A percentile compares a stretch with the other conserved stretches of the same genome.
Conservation (phyloP, 1,140 invertebrate species). For the Trinorchestia longiramus region DNA sequence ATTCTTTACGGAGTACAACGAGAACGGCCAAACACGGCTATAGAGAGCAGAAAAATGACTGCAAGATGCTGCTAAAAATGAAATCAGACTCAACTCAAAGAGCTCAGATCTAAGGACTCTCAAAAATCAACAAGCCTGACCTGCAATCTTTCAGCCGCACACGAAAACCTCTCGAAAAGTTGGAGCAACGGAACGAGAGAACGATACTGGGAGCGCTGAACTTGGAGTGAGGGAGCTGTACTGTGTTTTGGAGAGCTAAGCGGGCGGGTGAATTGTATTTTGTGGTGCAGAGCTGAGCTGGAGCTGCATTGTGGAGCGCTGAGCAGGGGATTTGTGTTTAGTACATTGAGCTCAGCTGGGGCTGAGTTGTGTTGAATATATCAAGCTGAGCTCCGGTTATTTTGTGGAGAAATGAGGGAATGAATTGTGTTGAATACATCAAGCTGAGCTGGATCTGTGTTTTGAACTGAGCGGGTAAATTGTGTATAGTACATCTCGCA, state of each 20-base stretch:
- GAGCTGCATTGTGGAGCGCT: not conserved
- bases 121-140: not conserved
- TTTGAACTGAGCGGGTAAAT: not conserved
- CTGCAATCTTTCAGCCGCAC: not conserved
- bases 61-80: not conserved
- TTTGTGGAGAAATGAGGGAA: too few relatives aligned
- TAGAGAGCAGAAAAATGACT: not conserved
- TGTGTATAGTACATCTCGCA: not conserved
- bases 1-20: not conserved
- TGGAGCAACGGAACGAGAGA: not conserved
- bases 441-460: not conserved
- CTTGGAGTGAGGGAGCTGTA: not conserved
- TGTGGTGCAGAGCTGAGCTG: not conserved
- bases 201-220: not conserved
- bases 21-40: not conserved
- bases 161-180: not conserved
- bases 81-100: conserved; percentile 1
- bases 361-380: not conserved
- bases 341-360: not conserved
- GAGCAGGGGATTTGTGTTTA: not conserved
- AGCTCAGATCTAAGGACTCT: not conserved
- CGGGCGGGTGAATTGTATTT: not conserved
- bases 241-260: not conserved
- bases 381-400: not conserved
- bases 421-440: not conserved